phyloP scores from a whole-genome alignment of 2,888 invertebrate genomes.

The Prosopocoilus inquinatus region DNA sequence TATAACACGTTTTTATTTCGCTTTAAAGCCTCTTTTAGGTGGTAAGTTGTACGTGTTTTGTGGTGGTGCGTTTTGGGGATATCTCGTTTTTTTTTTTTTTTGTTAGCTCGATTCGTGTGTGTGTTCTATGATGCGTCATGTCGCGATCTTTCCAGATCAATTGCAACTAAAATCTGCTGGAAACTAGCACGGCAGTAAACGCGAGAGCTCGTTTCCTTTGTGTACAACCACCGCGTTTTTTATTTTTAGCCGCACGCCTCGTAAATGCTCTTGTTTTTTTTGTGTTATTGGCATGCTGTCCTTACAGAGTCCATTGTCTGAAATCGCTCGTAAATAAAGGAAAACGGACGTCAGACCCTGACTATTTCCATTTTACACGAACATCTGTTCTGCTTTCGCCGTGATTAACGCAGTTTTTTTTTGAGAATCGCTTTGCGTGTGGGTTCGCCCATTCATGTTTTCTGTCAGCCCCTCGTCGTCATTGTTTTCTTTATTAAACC shows the following conservation, averaged over 20 bases:
- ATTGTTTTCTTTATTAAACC: background rate
- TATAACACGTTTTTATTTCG: conserved; percentile 16
- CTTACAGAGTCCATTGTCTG: too few relatives aligned
- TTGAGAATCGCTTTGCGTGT: background rate
- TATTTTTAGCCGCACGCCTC: conserved; percentile 1
- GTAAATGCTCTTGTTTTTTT: too few relatives aligned
- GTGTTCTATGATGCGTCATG: conserved; percentile 19
- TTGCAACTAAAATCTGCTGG: conserved; percentile 6
- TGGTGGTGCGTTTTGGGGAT: too few relatives aligned
- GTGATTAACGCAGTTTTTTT: too few relatives aligned
- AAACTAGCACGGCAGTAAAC: conserved; percentile 1
- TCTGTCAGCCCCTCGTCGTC: background rate
- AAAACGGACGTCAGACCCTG: too few relatives aligned
- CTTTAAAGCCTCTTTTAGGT: conserved; percentile 15
- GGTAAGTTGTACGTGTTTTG: conserved; percentile 13
- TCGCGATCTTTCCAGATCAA: conserved; percentile 19
- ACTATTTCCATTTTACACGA: too few relatives aligned
- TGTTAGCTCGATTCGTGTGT: background rate
- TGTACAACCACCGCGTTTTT: background rate
- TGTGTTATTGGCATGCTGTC: too few relatives aligned
- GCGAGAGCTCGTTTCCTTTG: background rate
- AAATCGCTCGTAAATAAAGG: too few relatives aligned
- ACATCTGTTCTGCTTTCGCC: too few relatives aligned
- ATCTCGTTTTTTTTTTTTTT: background rate
- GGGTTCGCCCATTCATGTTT: conserved; percentile 1